Evolutionary conservation across 2,113 vertebrate genomes (phyloP).

Genomic region (Eurypyga helias): DNA sequence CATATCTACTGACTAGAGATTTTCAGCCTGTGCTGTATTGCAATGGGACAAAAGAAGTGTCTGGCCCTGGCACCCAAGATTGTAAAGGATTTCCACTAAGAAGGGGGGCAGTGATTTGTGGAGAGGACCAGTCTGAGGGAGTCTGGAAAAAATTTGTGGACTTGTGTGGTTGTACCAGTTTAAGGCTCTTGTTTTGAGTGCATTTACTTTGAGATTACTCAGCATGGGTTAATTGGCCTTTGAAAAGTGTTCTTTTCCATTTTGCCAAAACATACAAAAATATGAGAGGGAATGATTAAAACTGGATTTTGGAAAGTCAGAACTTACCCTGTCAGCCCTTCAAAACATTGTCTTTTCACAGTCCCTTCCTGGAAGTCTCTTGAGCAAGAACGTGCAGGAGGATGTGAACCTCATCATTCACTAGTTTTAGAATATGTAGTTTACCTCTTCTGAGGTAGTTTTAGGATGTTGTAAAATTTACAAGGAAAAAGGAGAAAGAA

Average conservation of each 20-base stretch:
- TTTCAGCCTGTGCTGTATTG: not conserved
- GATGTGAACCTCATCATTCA: not conserved
- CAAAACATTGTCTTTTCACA: not conserved
- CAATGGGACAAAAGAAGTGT: not conserved
- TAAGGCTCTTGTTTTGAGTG: not conserved
- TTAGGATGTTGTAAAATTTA: slow-evolving; percentile 68
- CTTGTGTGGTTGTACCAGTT: not conserved
- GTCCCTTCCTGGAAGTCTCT: not conserved
- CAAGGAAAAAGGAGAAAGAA: slow-evolving; percentile 29
- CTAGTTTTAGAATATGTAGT: slow-evolving; percentile 10
- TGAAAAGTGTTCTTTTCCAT: not conserved
- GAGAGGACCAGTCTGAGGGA: not conserved
- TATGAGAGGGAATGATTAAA: not conserved
- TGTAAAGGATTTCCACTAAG: not conserved
- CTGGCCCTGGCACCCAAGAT: not conserved
- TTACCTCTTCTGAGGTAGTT: slow-evolving; percentile 45
- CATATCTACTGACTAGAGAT: not conserved
- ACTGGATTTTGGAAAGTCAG: not conserved
- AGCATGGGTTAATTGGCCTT: not conserved
- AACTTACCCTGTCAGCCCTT: not conserved
- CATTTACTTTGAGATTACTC: slow-evolving; percentile 1
- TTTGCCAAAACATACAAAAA: slow-evolving; percentile 15
- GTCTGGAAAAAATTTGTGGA: not conserved
- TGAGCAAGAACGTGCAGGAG: not conserved
- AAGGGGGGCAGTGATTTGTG: not conserved